These are phyloP conservation scores for Sylvia borin DNA, from an alignment of 2,797 vertebrate species.

Conservation along the genomic window DNA sequence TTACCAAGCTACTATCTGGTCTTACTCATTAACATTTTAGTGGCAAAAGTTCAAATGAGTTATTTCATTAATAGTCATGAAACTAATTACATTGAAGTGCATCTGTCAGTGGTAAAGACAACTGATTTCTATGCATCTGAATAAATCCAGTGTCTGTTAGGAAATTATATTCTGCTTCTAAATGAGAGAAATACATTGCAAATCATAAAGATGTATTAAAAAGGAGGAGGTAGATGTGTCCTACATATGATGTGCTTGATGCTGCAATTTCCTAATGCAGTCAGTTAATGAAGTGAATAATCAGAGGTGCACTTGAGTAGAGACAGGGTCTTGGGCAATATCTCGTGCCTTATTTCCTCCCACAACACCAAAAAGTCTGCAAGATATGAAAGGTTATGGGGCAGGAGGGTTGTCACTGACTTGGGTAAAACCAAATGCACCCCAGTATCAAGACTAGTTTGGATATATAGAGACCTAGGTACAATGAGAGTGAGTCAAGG, in stretches of 20 bases:
- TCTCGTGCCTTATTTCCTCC: not conserved
- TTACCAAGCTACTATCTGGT: constrained; percentile 28
- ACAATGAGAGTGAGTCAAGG: not conserved
- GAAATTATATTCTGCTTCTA: constrained; percentile 23
- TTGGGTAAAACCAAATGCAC: not conserved
- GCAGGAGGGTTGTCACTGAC: not conserved
- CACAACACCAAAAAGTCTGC: not conserved
- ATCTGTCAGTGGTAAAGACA: constrained; percentile 33
- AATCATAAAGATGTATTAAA: constrained; percentile 40
- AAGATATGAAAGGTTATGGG: not conserved
- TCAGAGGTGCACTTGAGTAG: not conserved
- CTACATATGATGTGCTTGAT: not conserved
- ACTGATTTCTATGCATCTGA: constrained; percentile 41
- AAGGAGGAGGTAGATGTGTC: constrained; percentile 5
- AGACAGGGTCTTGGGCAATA: not conserved
- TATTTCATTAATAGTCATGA: constrained; percentile 74
- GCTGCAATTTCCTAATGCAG: constrained; percentile 6
- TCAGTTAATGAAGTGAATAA: constrained; percentile 29
- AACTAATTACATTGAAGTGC: constrained; percentile 60
- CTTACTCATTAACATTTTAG: constrained; percentile 69
- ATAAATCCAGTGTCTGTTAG: constrained; percentile 35
- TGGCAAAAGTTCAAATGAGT: constrained; percentile 67
- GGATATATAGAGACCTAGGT: not conserved
- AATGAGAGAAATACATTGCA: constrained; percentile 23
- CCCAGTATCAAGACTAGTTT: not conserved